Conservation (phyloP, 64 coral and sea anemone genomes). For the Catalaphyllia jardinei region DNA sequence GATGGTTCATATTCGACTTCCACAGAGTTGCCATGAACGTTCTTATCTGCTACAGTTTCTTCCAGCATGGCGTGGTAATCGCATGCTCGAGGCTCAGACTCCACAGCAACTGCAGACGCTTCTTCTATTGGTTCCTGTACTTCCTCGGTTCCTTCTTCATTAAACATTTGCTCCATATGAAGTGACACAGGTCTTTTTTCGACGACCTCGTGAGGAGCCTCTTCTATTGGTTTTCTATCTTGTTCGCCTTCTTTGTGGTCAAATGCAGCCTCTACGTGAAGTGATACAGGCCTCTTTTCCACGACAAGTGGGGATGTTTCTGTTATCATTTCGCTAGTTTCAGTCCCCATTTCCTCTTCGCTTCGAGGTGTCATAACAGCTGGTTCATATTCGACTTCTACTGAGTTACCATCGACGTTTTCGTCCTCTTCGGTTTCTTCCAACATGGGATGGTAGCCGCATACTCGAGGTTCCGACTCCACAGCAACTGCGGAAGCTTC, state of each 20-base stretch:
- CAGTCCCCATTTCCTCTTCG: too few species aligned
- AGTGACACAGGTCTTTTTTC: neutral
- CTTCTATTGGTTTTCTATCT: too few species aligned
- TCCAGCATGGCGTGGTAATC: neutral
- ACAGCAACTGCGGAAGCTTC: neutral
- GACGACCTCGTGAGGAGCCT: too few species aligned
- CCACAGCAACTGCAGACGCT: neutral
- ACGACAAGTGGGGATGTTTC: too few species aligned
- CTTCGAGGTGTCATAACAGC: too few species aligned
- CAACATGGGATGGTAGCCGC: neutral
- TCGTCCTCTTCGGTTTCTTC: neutral
- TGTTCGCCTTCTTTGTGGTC: neutral
- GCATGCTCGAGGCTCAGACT: neutral
- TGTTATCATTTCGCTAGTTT: too few species aligned
- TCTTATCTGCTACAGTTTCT: neutral
- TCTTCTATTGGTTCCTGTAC: neutral
- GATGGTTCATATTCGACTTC: neutral
- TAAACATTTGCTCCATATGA: neutral
- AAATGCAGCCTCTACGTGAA: neutral
- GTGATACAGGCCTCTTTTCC: neutral
- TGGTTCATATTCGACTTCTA: too few species aligned
- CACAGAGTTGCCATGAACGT: neutral
- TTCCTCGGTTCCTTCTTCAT: neutral
- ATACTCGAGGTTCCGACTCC: neutral
- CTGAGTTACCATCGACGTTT: too few species aligned